Evolutionary conservation across 2,797 vertebrate species (phyloP).

Genomic region (Oreochromis grahami): DNA sequence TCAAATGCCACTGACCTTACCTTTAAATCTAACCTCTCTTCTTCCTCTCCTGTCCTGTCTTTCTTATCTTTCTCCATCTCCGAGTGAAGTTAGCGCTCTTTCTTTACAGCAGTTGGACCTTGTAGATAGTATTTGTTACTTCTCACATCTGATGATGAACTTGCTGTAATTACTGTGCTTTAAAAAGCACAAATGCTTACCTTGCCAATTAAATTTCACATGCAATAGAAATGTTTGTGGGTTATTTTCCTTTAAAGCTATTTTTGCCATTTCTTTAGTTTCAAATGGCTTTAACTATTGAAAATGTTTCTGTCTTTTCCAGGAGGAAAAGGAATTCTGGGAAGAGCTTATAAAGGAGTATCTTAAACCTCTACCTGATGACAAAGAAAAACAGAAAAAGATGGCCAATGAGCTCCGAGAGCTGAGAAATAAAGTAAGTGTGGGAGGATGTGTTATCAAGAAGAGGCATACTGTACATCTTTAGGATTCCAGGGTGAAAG

Average conservation of each 20-base stretch:
- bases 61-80: too few relatives aligned
- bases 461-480: not conserved
- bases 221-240: not conserved
- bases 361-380: slow-evolving; percentile 57
- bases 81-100: accelerated
- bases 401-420: slow-evolving; percentile 31
- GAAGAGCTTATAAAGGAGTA: slow-evolving; percentile 46
- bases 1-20: too few relatives aligned
- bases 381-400: slow-evolving; percentile 59
- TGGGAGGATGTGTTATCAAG: not conserved
- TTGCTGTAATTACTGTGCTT: too few relatives aligned
- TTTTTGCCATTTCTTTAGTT: not conserved
- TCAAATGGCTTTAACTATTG: not conserved
- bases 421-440: slow-evolving; percentile 67
- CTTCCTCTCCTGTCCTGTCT: too few relatives aligned
- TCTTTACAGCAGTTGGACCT: too few relatives aligned
- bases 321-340: slow-evolving; percentile 66
- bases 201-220: not conserved
- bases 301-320: not conserved
- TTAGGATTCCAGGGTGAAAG: not conserved
- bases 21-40: too few relatives aligned
- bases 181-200: too few relatives aligned
- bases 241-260: not conserved
- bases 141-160: too few relatives aligned
- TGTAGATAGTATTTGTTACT: too few relatives aligned